Conservation (phyloP, 2,797 vertebrate genomes). For the Catharus ustulatus region DNA sequence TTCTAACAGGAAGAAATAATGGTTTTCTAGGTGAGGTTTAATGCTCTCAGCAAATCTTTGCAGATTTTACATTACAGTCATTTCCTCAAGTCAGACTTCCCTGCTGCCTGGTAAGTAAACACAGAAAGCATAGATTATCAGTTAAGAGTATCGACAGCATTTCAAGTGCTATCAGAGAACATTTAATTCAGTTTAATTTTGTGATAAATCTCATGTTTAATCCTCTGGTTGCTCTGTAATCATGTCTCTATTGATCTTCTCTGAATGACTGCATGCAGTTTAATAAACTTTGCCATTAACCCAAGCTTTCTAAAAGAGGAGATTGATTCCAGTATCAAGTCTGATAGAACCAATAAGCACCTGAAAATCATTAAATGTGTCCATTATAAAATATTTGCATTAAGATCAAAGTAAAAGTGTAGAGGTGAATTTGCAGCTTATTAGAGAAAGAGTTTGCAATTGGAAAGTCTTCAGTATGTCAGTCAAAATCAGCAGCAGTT, state of each 20-base stretch:
- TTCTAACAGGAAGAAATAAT: conserved; percentile 17
- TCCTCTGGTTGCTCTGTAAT: conserved; percentile 80
- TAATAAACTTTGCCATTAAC: conserved; percentile 80
- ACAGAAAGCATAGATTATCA: conserved; percentile 76
- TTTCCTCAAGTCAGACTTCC: conserved; percentile 51
- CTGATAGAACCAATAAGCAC: conserved; percentile 66
- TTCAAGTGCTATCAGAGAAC: conserved; percentile 77
- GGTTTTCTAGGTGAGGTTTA: conserved; percentile 25
- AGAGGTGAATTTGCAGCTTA: conserved; percentile 44
- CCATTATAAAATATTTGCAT: conserved; percentile 59
- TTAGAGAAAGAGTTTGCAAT: conserved; percentile 34
- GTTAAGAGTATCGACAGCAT: conserved; percentile 78
- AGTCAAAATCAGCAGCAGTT: conserved; percentile 48
- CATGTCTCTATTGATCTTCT: conserved; percentile 81
- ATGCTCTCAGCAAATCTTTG: conserved; percentile 44
- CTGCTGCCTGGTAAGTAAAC: conserved; percentile 70
- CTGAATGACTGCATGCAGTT: conserved; percentile 78
- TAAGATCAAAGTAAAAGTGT: conserved; percentile 42
- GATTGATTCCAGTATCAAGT: conserved; percentile 72
- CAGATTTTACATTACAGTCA: conserved; percentile 58
- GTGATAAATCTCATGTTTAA: conserved; percentile 82
- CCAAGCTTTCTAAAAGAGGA: conserved; percentile 64
- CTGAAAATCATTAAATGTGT: conserved; percentile 66
- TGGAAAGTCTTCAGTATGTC: conserved; percentile 8
- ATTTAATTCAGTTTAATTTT: conserved; percentile 82